Evolutionary conservation across 2,113 vertebrate species (phyloP).

Genomic region (Phylloscopus trochilus): DNA sequence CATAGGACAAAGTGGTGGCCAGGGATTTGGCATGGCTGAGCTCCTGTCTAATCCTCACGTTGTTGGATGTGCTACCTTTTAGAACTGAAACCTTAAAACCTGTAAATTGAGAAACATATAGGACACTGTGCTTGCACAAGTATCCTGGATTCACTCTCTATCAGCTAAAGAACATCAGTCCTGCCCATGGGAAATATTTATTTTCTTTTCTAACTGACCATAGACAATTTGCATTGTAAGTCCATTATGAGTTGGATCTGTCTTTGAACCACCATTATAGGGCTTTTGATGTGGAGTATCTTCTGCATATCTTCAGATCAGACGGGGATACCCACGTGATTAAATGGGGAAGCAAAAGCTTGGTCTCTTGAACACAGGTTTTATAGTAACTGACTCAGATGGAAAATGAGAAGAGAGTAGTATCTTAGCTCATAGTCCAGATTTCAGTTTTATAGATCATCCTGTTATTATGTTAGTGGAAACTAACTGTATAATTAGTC

Average conservation of each 20-base stretch:
- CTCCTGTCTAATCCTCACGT: not conserved
- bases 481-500: slow-evolving; percentile 49
- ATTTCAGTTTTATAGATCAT: slow-evolving; percentile 7
- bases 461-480: slow-evolving; percentile 35
- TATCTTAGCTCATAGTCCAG: slow-evolving; percentile 22
- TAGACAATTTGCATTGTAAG: not conserved
- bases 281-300: not conserved
- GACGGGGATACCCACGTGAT: not conserved
- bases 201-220: not conserved
- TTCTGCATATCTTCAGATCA: not conserved
- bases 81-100: not conserved
- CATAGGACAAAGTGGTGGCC: not conserved
- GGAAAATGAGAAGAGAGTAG: slow-evolving; percentile 18
- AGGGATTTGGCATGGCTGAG: not conserved
- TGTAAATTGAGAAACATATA: not conserved
- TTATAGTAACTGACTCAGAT: slow-evolving; percentile 25
- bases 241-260: not conserved
- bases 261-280: not conserved
- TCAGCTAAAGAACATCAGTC: not conserved
- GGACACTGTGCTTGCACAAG: not conserved
- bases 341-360: not conserved
- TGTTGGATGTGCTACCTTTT: not conserved
- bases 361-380: not conserved
- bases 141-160: not conserved
- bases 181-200: not conserved